phyloP scores from a whole-genome alignment of 64 coral and sea anemone species.

The Pocillopora damicornis region DNA sequence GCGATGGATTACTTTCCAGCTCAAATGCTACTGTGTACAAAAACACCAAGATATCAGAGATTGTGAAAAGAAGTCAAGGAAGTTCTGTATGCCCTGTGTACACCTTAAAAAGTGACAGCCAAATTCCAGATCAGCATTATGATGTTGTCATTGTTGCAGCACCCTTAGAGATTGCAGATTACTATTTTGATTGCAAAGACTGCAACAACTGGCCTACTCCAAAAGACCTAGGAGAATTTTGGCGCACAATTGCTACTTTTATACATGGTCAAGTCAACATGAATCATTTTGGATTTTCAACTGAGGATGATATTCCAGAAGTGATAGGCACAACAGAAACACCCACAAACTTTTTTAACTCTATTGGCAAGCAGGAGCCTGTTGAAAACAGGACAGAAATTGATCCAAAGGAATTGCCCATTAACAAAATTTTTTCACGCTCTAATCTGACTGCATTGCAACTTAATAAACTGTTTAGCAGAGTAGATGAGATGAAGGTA shows the following conservation, averaged over 20 bases:
- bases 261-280: constrained; percentile 52
- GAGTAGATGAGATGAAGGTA: constrained; percentile 40
- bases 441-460: constrained; percentile 49
- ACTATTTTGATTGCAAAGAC: constrained; percentile 73
- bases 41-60: constrained; percentile 65
- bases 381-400: constrained; percentile 43
- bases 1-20: constrained; percentile 64
- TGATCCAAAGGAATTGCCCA: constrained; percentile 23
- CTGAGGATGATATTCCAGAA: constrained; percentile 55
- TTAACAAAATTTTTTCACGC: constrained; percentile 88
- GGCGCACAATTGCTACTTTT: constrained; percentile 91
- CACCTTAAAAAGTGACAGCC: constrained; percentile 24
- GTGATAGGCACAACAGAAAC: constrained; percentile 80
- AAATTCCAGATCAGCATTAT: constrained; percentile 35
- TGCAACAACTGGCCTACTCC: constrained; percentile 78
- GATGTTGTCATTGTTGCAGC: constrained; percentile 89
- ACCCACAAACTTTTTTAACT: constrained; percentile 87
- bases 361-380: constrained; percentile 61
- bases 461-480: constrained; percentile 49
- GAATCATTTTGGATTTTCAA: constrained; percentile 66
- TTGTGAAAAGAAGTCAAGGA: constrained; percentile 33
- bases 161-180: constrained; percentile 49
- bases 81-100: constrained; percentile 36
- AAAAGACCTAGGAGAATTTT: constrained; percentile 53
- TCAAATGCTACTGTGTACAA: constrained; percentile 65